Percentiles rank a stretch among this genome's conserved stretches.
These are phyloP conservation scores for Cyprinodon diabolis DNA, from an alignment of 2,797 vertebrate species.

Conservation along the genomic window DNA sequence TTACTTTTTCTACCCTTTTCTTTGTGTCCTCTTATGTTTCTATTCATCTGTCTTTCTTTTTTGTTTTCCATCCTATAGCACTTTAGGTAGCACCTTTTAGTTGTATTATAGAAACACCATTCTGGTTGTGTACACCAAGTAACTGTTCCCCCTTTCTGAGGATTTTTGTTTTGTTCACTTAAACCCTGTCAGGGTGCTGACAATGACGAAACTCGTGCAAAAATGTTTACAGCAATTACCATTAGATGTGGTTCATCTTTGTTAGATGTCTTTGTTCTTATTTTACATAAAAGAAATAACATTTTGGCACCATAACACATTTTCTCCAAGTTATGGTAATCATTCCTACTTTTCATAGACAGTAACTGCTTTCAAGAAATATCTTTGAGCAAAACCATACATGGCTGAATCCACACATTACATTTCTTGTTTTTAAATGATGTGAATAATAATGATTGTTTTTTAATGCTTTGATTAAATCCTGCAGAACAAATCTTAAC, in stretches of 20 bases:
- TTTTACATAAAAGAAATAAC: slow-evolving; percentile 2
- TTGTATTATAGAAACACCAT: slow-evolving; percentile 62
- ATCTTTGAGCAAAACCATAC: neutral
- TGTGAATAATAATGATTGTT: neutral
- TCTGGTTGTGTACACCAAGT: slow-evolving; percentile 45
- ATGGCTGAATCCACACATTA: neutral
- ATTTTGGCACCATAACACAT: neutral
- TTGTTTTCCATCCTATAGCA: slow-evolving; percentile 9
- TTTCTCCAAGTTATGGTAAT: neutral
- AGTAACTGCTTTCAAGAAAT: neutral
- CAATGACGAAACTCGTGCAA: slow-evolving; percentile 29
- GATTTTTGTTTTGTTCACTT: slow-evolving; percentile 62
- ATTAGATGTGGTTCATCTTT: slow-evolving; percentile 2
- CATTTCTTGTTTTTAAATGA: neutral
- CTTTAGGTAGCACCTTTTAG: slow-evolving; percentile 55
- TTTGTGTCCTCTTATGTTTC: neutral
- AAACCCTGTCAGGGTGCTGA: slow-evolving; percentile 42
- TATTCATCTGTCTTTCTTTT: slow-evolving; percentile 23
- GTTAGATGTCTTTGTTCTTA: slow-evolving; percentile 7
- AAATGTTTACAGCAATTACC: slow-evolving; percentile 11
- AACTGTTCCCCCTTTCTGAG: slow-evolving; percentile 56
- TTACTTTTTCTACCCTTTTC: slow-evolving; percentile 17
- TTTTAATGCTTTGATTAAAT: neutral
- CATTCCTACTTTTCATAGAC: neutral
- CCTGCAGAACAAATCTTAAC: neutral